These are phyloP conservation scores for Macrosteles quadrilineatus DNA, from an alignment of 1,140 invertebrate species.

Conservation along the genomic window DNA sequence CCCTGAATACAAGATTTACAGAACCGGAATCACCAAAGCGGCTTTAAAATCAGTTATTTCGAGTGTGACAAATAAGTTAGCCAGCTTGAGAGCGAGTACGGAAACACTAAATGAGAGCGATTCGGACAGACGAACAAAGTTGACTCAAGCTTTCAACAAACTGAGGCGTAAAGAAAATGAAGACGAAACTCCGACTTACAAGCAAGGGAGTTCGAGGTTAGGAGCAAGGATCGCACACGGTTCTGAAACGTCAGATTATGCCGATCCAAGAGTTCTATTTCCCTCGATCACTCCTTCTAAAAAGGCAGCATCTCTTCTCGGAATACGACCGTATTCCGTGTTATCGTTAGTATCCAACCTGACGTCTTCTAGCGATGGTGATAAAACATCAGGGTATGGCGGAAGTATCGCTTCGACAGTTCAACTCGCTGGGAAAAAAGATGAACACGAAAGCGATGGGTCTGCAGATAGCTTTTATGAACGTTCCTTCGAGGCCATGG, in stretches of 20 bases:
- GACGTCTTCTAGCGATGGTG: conserved; percentile 63
- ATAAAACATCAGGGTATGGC: conserved; percentile 50
- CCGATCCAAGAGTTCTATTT: conserved; percentile 69
- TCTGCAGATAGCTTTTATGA: conserved; percentile 71
- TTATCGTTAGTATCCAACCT: conserved; percentile 57
- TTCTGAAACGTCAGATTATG: conserved; percentile 68
- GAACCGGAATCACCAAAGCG: conserved; percentile 47
- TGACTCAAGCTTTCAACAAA: conserved; percentile 44
- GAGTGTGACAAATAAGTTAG: conserved; percentile 49
- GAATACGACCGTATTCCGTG: conserved; percentile 40
- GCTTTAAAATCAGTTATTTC: conserved; percentile 52
- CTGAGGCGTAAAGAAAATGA: conserved; percentile 45
- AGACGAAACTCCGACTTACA: conserved; percentile 55
- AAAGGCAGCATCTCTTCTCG: conserved; percentile 50
- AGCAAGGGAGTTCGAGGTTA: conserved; percentile 77
- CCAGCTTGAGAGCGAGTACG: conserved; percentile 48
- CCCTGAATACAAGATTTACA: conserved; percentile 75
- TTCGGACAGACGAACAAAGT: conserved; percentile 47
- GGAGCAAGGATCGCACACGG: conserved; percentile 80
- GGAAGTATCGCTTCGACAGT: conserved; percentile 43
- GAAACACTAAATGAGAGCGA: conserved; percentile 53
- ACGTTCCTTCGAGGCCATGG: conserved; percentile 73
- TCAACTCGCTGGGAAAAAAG: conserved; percentile 33
- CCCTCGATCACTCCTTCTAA: conserved; percentile 55
- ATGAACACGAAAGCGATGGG: conserved; percentile 48